Evolutionary conservation across 2,113 vertebrate genomes (phyloP).

Genomic region (Charina bottae): DNA sequence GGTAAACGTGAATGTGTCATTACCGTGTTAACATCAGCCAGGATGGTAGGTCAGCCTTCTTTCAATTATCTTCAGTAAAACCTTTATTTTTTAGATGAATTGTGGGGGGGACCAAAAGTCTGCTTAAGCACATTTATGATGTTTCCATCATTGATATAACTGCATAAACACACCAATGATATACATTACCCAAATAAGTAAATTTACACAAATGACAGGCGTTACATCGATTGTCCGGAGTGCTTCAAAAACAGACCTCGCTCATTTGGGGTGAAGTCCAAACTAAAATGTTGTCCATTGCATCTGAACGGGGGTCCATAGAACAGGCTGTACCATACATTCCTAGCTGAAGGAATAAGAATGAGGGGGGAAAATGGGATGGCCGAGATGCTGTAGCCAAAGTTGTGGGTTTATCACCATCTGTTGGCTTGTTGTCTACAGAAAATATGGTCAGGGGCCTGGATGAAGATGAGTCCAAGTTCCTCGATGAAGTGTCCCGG

Average conservation of each 20-base stretch:
- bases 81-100: background rate
- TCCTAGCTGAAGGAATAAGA: background rate
- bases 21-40: too few relatives aligned
- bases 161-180: background rate
- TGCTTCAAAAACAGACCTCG: background rate
- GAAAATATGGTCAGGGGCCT: slow-evolving; percentile 99
- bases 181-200: too few relatives aligned
- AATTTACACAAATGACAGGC: background rate
- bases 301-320: background rate
- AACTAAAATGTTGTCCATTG: background rate
- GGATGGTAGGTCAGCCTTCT: background rate
- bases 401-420: slow-evolving; percentile 32
- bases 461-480: slow-evolving; percentile 93
- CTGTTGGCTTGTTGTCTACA: slow-evolving; percentile 68
- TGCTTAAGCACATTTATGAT: background rate
- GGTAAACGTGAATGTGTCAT: too few relatives aligned
- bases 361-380: fast-evolving
- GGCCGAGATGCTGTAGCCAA: background rate
- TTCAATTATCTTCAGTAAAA: background rate
- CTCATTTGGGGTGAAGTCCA: background rate
- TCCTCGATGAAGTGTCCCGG: slow-evolving; percentile 96
- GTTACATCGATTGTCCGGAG: background rate
- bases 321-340: background rate
- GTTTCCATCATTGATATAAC: background rate
- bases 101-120: background rate